Conservation (phyloP, 2,113 vertebrate genomes). For the Phainopepla nitens region DNA sequence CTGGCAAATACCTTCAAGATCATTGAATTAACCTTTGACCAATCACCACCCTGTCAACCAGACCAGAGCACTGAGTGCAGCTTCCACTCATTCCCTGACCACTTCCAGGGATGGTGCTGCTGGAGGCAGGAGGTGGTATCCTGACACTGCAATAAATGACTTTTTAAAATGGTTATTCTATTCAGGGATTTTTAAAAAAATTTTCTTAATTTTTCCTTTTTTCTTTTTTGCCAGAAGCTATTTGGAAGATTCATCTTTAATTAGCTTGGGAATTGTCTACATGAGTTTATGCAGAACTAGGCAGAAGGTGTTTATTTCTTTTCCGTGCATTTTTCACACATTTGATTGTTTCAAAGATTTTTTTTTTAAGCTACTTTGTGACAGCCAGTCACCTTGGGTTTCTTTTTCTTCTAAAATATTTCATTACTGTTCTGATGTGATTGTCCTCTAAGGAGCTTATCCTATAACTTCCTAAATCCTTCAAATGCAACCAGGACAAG, state of each 20-base stretch:
- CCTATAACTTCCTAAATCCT: background rate
- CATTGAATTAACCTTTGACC: background rate
- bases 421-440: background rate
- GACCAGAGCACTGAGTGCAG: background rate
- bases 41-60: background rate
- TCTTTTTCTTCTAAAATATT: background rate
- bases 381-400: background rate
- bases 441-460: conserved; percentile 8
- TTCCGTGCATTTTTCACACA: background rate
- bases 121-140: background rate
- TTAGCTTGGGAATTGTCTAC: background rate
- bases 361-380: background rate
- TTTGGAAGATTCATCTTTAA: background rate
- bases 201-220: background rate
- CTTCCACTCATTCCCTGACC: background rate
- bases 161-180: background rate
- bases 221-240: background rate
- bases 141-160: background rate
- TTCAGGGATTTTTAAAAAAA: background rate
- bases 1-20: background rate
- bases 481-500: conserved; percentile 3
- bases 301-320: background rate
- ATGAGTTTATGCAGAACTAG: background rate
- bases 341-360: background rate
- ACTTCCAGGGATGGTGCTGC: background rate